Evolutionary conservation across 2,797 vertebrate genomes (phyloP), one percentile per base, ranked within the genome.

Genomic region (Pteronotus mesoamericanus): DNA sequence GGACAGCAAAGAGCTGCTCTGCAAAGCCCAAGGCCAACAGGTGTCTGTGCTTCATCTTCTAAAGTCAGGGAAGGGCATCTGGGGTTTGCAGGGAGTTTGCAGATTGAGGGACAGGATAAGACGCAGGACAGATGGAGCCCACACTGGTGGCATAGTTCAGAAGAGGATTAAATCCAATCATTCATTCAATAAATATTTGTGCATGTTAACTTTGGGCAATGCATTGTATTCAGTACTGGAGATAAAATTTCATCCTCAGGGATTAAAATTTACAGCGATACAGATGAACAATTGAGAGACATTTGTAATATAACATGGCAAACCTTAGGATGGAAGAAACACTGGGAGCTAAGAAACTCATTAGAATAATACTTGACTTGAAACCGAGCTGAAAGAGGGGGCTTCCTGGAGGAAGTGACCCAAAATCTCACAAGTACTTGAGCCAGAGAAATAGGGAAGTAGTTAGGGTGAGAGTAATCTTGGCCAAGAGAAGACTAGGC

Each of bases 1-100:
- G 83, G 95, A 91, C 95, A 94, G 96, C 92, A 96, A 80, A 97
- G 93, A 94, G 75, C 93, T 53, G 5, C 51, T 78, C 86, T 61
- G 39, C 1, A 34, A 72, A 74, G 44, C 78, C 37, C 68, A 39
- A 7, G 53, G 26, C 34, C 64, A 39, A 37, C 74, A 93, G 89
- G 79, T 24, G 9, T 48, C 57, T 16, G 57, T 14, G 55, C 51
- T 46, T 91, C 57, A 71, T 44, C 9, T 53, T 64, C 37, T 1
- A 37, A 59, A 77, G 39, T 84, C 79, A 71, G 53, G 8, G 39
- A 37, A 94, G 19, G 12, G 22, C 18, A 37, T 53, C 74, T 83
- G 61, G 29, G 57, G 32, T 92, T 68, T 86, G 71, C 21, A 75
- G 6, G 59, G 19, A 84, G 21, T 77, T 16, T 24, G 75, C n/a